A percentile compares a stretch with the other conserved stretches of the same genome.
phyloP scores from a whole-genome alignment of 2,797 vertebrate genomes.

The Leucoraja ocellata region DNA sequence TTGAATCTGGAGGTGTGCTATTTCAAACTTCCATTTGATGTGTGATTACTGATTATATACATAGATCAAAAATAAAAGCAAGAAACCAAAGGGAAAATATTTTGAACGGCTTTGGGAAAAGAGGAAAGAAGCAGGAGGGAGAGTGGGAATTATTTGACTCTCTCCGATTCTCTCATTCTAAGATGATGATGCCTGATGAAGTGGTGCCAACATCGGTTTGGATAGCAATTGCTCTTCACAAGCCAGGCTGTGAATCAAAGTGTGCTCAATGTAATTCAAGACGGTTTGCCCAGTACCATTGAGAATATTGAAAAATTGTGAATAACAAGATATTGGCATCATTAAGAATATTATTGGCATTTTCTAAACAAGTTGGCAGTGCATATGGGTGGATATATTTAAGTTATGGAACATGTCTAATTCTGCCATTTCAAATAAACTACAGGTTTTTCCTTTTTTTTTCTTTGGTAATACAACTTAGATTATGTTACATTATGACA shows the following conservation, averaged over 20 bases:
- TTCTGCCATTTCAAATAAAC: neutral
- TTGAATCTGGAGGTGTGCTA: no score
- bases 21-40: neutral
- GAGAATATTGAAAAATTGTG: conserved; percentile 10
- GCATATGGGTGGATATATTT: neutral
- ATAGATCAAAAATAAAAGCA: no score
- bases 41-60: neutral
- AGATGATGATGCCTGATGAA: neutral
- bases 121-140: neutral
- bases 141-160: neutral
- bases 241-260: neutral
- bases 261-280: neutral
- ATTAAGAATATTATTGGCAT: neutral
- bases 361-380: neutral
- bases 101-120: neutral
- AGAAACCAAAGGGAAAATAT: neutral
- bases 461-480: conserved; percentile 42
- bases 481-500: conserved; percentile 35
- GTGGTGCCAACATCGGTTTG: neutral
- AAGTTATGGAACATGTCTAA: neutral
- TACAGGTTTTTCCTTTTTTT: conserved; percentile 37
- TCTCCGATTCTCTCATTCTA: neutral
- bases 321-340: neutral
- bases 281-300: neutral
- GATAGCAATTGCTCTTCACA: neutral